These are phyloP conservation scores for Pristionchus arcanus DNA, from an alignment of 2,888 invertebrate species.

Conservation along the genomic window DNA sequence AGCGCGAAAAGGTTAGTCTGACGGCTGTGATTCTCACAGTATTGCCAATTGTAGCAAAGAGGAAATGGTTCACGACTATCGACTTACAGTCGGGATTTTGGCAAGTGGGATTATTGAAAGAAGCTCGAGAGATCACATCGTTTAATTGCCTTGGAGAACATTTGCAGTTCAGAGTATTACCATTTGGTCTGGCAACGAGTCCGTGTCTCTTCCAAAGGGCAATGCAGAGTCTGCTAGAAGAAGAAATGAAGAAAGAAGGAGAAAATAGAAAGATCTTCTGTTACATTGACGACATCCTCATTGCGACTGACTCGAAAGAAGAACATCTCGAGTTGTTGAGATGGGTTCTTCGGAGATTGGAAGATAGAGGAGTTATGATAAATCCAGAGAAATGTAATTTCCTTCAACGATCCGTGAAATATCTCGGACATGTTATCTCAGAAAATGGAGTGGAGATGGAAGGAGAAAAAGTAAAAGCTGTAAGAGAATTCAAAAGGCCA, in stretches of 20 bases:
- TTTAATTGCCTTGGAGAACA: constrained; percentile 63
- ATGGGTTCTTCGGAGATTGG: constrained; percentile 34
- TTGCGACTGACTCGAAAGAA: neutral
- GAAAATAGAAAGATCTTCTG: constrained; percentile 51
- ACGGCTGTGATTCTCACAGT: too few species aligned
- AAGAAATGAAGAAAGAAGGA: constrained; percentile 44
- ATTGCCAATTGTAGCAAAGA: constrained; percentile 31
- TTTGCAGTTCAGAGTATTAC: constrained; percentile 69
- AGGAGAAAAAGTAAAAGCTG: constrained; percentile 55
- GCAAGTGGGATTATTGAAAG: constrained; percentile 64
- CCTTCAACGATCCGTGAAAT: constrained; percentile 44
- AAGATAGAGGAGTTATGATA: constrained; percentile 23
- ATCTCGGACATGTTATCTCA: constrained; percentile 59
- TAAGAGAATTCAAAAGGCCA: constrained; percentile 57
- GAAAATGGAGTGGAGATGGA: constrained; percentile 55
- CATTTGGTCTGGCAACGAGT: constrained; percentile 69
- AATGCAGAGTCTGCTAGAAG: constrained; percentile 63
- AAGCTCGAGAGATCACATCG: constrained; percentile 64
- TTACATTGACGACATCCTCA: constrained; percentile 68
- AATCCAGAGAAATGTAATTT: constrained; percentile 58
- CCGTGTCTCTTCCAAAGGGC: constrained; percentile 71
- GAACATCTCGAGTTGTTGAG: constrained; percentile 30
- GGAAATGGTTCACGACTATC: constrained; percentile 58
- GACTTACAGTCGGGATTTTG: constrained; percentile 63
- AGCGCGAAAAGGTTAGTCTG: too few species aligned